These are phyloP conservation scores for Microcaecilia unicolor DNA, from an alignment of 2,797 vertebrate species.

Conservation along the genomic window DNA sequence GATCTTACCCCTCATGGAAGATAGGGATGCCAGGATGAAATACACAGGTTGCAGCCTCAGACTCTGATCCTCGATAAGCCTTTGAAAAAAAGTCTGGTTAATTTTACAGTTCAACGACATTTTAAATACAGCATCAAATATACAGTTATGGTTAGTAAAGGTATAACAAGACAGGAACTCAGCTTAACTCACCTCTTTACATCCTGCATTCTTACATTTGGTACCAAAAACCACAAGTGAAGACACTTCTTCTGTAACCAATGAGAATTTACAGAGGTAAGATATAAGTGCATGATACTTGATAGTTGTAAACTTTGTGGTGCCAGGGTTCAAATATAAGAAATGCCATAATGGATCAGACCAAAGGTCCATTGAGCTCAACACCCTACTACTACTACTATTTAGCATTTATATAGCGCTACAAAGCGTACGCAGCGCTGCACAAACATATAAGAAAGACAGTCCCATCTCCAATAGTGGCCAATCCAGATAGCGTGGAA, in stretches of 20 bases:
- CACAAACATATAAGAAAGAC: no score
- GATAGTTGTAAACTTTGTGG: neutral
- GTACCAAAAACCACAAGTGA: conserved; percentile 46
- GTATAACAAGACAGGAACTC: neutral
- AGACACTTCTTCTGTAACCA: conserved; percentile 37
- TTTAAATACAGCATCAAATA: no score
- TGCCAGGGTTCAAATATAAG: neutral
- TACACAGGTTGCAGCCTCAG: conserved; percentile 61
- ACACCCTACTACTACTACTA: no score
- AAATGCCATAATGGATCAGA: no score
- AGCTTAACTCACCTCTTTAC: conserved; percentile 68
- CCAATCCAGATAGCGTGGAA: no score
- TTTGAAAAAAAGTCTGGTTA: no score
- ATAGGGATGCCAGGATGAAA: conserved; percentile 79
- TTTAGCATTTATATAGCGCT: no score
- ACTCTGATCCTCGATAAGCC: conserved; percentile 66
- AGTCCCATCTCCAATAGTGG: no score
- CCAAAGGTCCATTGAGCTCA: no score
- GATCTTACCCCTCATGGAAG: conserved; percentile 87
- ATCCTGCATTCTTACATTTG: conserved; percentile 79
- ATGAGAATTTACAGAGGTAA: conserved; percentile 14
- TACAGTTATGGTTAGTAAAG: neutral
- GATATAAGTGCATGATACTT: neutral
- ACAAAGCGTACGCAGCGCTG: no score
- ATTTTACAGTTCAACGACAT: no score